phyloP scores from a whole-genome alignment of 2,113 vertebrate genomes.

The Xiphophorus maculatus region DNA sequence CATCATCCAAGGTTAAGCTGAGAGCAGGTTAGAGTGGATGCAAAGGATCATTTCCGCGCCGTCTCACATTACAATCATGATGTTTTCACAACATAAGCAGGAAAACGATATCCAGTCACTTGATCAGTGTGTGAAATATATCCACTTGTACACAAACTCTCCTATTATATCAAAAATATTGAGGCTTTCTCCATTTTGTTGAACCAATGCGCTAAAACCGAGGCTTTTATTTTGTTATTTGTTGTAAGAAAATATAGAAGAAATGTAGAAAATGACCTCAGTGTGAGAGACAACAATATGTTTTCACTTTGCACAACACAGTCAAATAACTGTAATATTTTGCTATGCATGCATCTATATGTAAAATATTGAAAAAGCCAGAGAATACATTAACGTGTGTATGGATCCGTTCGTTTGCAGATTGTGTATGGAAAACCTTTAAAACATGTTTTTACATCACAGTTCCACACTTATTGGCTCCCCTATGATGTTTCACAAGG shows the following conservation, averaged over 20 bases:
- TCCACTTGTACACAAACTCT: not conserved
- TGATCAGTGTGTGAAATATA: constrained; percentile 8
- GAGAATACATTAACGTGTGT: not conserved
- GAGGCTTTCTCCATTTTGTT: not conserved
- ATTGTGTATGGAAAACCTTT: no score
- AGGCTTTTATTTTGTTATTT: not conserved
- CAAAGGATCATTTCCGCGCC: constrained; percentile 19
- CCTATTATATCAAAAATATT: not conserved
- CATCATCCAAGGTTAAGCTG: constrained; percentile 62
- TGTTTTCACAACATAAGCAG: constrained; percentile 23
- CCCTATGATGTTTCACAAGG: not conserved
- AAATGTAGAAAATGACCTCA: not conserved
- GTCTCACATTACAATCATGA: constrained; percentile 24
- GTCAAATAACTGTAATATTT: not conserved
- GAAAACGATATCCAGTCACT: constrained; percentile 17
- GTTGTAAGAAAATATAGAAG: not conserved
- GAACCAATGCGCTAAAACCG: not conserved
- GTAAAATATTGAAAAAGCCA: not conserved
- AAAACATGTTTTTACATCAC: not conserved
- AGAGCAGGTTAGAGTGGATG: constrained; percentile 61
- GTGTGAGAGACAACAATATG: no score
- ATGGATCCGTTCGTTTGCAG: not conserved
- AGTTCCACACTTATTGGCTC: not conserved
- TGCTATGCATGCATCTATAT: not conserved
- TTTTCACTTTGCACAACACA: not conserved